Evolutionary conservation across 2,113 vertebrate genomes (phyloP).

Genomic region (Microcebus ravelobensis): DNA sequence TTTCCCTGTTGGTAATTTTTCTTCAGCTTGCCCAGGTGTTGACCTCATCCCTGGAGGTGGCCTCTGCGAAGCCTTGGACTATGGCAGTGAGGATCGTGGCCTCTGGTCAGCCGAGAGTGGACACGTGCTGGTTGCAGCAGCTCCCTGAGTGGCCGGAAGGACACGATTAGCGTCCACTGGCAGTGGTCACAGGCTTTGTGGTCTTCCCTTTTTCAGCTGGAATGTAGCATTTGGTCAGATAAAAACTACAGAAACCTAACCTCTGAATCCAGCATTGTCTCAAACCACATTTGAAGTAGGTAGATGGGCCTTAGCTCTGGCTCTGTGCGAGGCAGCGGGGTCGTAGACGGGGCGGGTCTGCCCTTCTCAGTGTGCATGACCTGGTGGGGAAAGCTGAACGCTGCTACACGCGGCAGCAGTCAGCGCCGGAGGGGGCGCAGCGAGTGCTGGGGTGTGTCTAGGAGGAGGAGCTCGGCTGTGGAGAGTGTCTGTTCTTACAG

Average conservation of each 20-base stretch:
- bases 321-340: rapidly evolving
- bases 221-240: neutral
- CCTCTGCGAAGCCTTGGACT: neutral
- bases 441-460: rapidly evolving
- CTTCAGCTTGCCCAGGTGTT: neutral
- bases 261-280: neutral
- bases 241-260: rapidly evolving
- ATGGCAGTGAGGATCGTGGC: neutral
- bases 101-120: neutral
- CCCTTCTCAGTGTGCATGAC: neutral
- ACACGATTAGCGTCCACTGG: rapidly evolving
- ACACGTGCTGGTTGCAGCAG: rapidly evolving
- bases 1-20: neutral
- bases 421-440: rapidly evolving
- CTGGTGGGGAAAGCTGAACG: neutral
- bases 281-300: rapidly evolving
- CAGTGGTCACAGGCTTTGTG: too few species aligned
- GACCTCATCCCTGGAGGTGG: neutral
- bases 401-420: too few species aligned
- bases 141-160: neutral
- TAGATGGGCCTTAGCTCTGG: rapidly evolving
- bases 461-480: rapidly evolving
- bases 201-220: neutral
- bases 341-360: too few species aligned
- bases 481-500: neutral